Evolutionary conservation across 2,113 vertebrate genomes (phyloP), one percentile per base, ranked within the genome.

Genomic region (Agapornis roseicollis): DNA sequence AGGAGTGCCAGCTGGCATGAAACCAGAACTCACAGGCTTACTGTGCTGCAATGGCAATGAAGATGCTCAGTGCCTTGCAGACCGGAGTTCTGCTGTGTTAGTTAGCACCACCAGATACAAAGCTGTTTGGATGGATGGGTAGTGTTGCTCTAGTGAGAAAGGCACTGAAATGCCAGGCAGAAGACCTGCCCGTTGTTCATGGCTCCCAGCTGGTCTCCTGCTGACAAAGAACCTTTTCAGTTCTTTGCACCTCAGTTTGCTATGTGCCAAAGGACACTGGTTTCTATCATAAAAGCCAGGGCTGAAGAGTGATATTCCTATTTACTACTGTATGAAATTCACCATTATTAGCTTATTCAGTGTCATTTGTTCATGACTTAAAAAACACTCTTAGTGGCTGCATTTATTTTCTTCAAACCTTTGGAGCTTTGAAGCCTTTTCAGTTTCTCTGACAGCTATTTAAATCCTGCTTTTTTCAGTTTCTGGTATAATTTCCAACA

Each of bases 361-460:
- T 71, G 63, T 63, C 46, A 68, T 83, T 93, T 85, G 42, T 85
- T 24, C 50, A 9, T 52, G 35, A 86, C 63, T 88, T 93, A 71
- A 80, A 93, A 95, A 93, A 74, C 74, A 74, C 8, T 58, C 65
- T 24, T 35, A 85, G 60, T 83, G 56, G 68, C 33, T 90, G 76
- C 61, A 90, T 90, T 94, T 93, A 84, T 93, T 96, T 93, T 63
- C 66, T 73, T 80, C 88, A 83, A 37, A 35, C 72, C 27, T 77
- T 70, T 52, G 56, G 55, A 71, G 50, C 1, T 73, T 27, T 66
- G 64, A 90, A 94, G 47, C 35, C 65, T 81, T 89, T 94, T 92
- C 41, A 79, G 63, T 76, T 89, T 93, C 42, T 77, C 80, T 95
- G 95, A 85, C 83, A 92, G 76, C 69, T 81, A 22, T 86, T 94